Evolutionary conservation across 1,140 invertebrate genomes (phyloP).

Genomic region (Musca vetustissima): DNA sequence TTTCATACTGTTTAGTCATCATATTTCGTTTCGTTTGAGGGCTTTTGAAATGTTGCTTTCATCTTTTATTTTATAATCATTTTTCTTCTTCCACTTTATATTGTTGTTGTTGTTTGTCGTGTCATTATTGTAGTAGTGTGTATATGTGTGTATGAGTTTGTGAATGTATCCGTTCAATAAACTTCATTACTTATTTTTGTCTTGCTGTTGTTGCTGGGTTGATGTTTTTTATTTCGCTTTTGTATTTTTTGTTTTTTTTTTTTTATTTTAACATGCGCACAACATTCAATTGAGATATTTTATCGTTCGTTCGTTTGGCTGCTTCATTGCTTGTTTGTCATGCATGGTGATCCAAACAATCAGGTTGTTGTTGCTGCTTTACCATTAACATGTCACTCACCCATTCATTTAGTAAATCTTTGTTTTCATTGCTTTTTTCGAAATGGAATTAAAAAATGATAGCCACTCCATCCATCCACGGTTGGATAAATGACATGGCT

Average conservation of each 20-base stretch:
- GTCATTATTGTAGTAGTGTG: background rate
- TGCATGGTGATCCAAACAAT: too few species aligned
- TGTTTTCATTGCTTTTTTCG: too few species aligned
- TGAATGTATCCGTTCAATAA: background rate
- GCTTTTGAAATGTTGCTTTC: constrained; percentile 10
- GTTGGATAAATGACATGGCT: too few species aligned
- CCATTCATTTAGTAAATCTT: too few species aligned
- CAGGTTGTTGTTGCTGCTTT: too few species aligned
- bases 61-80: constrained; percentile 15
- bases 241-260: background rate
- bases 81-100: too few species aligned
- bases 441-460: too few species aligned
- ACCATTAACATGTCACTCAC: too few species aligned
- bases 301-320: too few species aligned
- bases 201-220: constrained; percentile 7
- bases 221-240: background rate
- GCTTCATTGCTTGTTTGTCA: too few species aligned
- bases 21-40: background rate
- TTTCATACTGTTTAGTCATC: background rate
- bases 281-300: background rate
- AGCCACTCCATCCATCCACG: too few species aligned
- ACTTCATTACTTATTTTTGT: background rate
- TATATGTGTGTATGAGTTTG: background rate
- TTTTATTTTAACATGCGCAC: constrained; percentile 12
- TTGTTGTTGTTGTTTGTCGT: too few species aligned